phyloP scores from a whole-genome alignment of 2,888 invertebrate species.

The Phyllotreta cruciferae region DNA sequence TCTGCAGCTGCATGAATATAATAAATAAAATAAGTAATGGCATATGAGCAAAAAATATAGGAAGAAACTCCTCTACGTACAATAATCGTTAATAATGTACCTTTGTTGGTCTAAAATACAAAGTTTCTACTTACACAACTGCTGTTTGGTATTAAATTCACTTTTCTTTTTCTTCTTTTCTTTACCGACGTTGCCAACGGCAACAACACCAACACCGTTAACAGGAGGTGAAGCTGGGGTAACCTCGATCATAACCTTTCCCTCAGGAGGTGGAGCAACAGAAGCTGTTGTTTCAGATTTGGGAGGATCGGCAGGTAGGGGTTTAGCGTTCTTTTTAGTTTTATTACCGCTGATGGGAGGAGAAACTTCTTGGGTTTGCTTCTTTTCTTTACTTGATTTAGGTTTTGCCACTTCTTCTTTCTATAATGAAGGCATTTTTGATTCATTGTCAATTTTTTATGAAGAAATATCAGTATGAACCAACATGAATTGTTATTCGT shows the following conservation, averaged over 20 bases:
- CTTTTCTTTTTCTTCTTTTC: slow-evolving; percentile 68
- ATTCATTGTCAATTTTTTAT: not conserved
- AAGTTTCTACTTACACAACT: slow-evolving; percentile 61
- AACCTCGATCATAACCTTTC: slow-evolving; percentile 36
- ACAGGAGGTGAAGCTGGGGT: slow-evolving; percentile 26
- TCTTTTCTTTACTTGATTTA: slow-evolving; percentile 36
- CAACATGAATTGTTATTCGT: too few species aligned
- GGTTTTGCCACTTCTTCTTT: slow-evolving; percentile 23
- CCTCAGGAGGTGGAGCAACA: slow-evolving; percentile 12
- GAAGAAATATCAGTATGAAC: too few species aligned
- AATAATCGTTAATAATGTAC: too few species aligned
- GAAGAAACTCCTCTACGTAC: not conserved
- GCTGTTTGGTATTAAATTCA: slow-evolving; percentile 63
- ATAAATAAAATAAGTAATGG: slow-evolving; percentile 15
- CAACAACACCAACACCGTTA: slow-evolving; percentile 31
- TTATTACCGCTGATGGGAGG: slow-evolving; percentile 41
- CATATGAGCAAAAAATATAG: not conserved
- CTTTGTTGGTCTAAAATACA: too few species aligned
- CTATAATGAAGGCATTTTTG: not conserved
- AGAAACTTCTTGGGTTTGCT: slow-evolving; percentile 26
- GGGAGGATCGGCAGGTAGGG: slow-evolving; percentile 4
- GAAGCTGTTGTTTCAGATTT: slow-evolving; percentile 16
- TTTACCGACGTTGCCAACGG: slow-evolving; percentile 47
- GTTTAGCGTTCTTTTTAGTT: slow-evolving; percentile 45
- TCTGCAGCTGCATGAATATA: slow-evolving; percentile 66